Base-by-base conservation (phyloP, 2,888 invertebrate genomes). In the Spilosoma lubricipeda region DNA sequence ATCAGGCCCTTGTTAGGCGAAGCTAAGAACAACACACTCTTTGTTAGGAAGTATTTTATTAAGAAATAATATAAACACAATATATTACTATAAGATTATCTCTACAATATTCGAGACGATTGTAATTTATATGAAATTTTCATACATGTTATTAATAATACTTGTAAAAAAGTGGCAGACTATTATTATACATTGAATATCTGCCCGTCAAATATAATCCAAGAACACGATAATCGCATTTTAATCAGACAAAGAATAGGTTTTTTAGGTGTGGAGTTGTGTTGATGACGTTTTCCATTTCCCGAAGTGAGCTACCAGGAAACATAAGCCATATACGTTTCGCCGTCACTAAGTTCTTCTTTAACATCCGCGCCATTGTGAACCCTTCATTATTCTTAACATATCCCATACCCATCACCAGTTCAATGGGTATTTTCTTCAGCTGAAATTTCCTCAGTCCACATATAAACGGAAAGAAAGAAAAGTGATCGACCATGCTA, bases 401-500 rank as follows among this genome's bases (percentile, higher is more conserved):
- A 69, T 85, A 89, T 0, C 92, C 91, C 68, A 91, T 89, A 77
- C 92, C 90, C 0, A 90, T 63, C 0, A 92, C 89, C 0, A 86
- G 82, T 15, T 88, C 86, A 0, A 86, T 20, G 0, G 89, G 88
- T 18, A 92, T 86, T 77, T 92, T 92, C 30, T 89, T 88, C 5
- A 90, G 74, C 48, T 90, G 88, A 23, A 89, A 82, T 75, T 92
- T 92, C 33, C 89, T 87, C 27, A 93, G 59, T 2, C 89, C 91
- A 67, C 92, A 92, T 8, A 93, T 39, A 0, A 93, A 80, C 0
- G 92, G 92, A 82, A 85, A 91, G 78, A 80, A 92, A 0, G 83
- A 80, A 74, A 93, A 93, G 36, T 91, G 90, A 0, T 89, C 87
- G 15, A 87, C 86, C 70, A 91, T 90, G 77, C 92, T 90, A 68